These are phyloP conservation scores for Babyrousa celebensis DNA, from an alignment of 2,797 vertebrate species.

Conservation along the genomic window DNA sequence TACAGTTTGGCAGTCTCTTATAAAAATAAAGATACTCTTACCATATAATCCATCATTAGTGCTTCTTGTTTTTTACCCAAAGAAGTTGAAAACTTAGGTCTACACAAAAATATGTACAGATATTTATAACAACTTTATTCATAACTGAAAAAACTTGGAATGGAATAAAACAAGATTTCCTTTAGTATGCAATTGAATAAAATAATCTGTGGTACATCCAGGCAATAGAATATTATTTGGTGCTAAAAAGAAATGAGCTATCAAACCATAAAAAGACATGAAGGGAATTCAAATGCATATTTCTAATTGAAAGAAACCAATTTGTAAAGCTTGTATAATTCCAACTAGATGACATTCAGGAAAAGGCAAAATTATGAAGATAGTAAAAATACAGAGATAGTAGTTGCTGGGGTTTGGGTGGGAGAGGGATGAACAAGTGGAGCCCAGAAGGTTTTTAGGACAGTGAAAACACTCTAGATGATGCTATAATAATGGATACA, in stretches of 20 bases:
- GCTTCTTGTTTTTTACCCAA: neutral
- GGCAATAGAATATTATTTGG: neutral
- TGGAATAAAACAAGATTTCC: neutral
- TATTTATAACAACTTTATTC: neutral
- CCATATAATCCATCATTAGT: neutral
- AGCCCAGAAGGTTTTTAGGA: neutral
- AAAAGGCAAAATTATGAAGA: neutral
- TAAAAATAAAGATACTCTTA: neutral
- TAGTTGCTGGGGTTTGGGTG: neutral
- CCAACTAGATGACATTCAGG: neutral
- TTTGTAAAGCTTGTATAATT: neutral
- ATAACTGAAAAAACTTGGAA: neutral
- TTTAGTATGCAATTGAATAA: neutral
- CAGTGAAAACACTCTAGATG: neutral
- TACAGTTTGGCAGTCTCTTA: neutral
- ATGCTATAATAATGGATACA: neutral
- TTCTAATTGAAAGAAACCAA: neutral
- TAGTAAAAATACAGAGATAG: neutral
- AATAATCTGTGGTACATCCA: neutral
- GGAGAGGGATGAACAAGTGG: neutral
- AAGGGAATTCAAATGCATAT: neutral
- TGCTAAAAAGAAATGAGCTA: neutral
- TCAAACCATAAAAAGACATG: neutral
- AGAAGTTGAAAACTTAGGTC: neutral
- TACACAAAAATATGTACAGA: neutral